phyloP scores from a whole-genome alignment of 2,113 vertebrate genomes.

The Channa maculata region DNA sequence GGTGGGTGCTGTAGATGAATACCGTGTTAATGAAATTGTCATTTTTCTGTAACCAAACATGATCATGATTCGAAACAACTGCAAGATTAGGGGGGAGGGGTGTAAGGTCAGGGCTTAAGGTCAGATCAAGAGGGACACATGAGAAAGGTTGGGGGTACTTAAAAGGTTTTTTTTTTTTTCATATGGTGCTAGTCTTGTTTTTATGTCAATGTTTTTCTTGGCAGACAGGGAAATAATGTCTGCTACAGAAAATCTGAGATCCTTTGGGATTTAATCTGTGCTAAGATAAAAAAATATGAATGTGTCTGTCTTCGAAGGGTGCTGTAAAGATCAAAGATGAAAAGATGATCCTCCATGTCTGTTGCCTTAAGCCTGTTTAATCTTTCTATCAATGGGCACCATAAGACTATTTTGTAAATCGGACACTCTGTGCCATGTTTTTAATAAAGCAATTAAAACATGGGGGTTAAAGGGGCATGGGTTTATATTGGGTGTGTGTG shows the following conservation, averaged over 20 bases:
- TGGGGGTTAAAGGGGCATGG: conserved; percentile 6
- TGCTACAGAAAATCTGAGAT: too few species aligned
- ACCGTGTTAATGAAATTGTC: conserved; percentile 27
- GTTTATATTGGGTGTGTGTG: conserved; percentile 6
- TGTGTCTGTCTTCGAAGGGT: not conserved
- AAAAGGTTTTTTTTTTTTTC: not conserved
- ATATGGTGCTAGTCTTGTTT: not conserved
- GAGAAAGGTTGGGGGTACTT: not conserved
- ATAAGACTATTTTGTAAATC: conserved; percentile 35
- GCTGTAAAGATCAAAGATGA: too few species aligned
- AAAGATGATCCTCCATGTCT: too few species aligned
- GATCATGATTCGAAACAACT: conserved; percentile 55
- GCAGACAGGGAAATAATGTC: too few species aligned
- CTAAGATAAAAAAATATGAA: not conserved
- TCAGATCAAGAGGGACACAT: not conserved
- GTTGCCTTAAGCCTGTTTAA: too few species aligned
- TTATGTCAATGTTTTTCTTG: not conserved
- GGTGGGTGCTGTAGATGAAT: conserved; percentile 25
- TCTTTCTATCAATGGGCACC: too few species aligned
- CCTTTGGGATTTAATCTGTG: not conserved
- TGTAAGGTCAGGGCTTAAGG: too few species aligned
- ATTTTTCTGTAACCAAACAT: conserved; percentile 46
- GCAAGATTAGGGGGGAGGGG: too few species aligned
- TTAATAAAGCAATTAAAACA: not conserved
- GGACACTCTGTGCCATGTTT: not conserved